Evolutionary conservation across 2,888 invertebrate genomes (phyloP).

Genomic region (Polietes domitor): DNA sequence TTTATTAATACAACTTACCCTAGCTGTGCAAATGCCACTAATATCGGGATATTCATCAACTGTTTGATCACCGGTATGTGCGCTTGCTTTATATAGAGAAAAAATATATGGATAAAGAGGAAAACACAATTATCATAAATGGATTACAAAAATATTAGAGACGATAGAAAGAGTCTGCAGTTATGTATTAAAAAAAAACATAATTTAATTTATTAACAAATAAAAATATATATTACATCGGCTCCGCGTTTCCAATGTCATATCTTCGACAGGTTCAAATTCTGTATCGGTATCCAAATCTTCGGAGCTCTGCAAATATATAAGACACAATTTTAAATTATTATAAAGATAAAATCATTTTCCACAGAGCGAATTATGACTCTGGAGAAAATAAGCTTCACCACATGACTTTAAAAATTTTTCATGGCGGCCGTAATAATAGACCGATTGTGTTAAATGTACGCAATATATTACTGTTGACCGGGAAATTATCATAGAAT

Average conservation of each 20-base stretch:
- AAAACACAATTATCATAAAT: conserved; percentile 15
- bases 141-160: too few relatives aligned
- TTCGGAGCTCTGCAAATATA: conserved; percentile 83
- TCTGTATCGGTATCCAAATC: conserved; percentile 87
- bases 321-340: conserved; percentile 15
- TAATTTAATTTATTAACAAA: too few relatives aligned
- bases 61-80: conserved; percentile 94
- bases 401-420: too few relatives aligned
- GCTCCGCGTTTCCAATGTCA: conserved; percentile 86
- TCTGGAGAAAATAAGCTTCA: too few relatives aligned
- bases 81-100: conserved; percentile 85
- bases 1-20: conserved; percentile 85
- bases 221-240: conserved; percentile 81
- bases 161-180: too few relatives aligned
- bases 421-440: too few relatives aligned
- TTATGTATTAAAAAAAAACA: too few relatives aligned
- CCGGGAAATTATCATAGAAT: too few relatives aligned
- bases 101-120: background rate
- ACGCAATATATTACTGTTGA: too few relatives aligned
- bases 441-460: too few relatives aligned
- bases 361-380: too few relatives aligned
- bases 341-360: too few relatives aligned
- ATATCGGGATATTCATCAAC: conserved; percentile 97
- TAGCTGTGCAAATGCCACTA: conserved; percentile 95
- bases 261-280: conserved; percentile 86